phyloP scores from a whole-genome alignment of 1,140 invertebrate species.

The Ruditapes philippinarum region DNA sequence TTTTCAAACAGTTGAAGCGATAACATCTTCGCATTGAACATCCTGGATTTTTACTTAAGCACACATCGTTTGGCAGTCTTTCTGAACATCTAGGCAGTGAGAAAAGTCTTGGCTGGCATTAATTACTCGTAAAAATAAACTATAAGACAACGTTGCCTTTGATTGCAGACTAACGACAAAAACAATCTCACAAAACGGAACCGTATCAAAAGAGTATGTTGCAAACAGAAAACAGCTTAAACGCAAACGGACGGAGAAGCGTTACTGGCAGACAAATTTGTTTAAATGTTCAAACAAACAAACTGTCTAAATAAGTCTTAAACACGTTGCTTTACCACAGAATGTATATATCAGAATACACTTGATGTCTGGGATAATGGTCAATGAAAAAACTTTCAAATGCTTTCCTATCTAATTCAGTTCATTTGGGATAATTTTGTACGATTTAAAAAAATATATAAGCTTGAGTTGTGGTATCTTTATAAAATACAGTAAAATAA shows the following conservation, averaged over 20 bases:
- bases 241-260: neutral
- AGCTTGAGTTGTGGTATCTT: too few species aligned
- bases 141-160: conserved; percentile 37
- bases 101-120: conserved; percentile 31
- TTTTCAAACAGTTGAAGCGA: neutral
- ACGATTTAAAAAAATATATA: too few species aligned
- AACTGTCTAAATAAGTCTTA: conserved; percentile 18
- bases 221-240: conserved; percentile 28
- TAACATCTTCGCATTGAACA: neutral
- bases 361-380: neutral
- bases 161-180: conserved; percentile 46
- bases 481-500: too few species aligned
- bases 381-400: neutral
- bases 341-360: neutral
- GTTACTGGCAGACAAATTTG: conserved; percentile 21
- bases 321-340: neutral
- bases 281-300: conserved; percentile 48
- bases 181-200: conserved; percentile 41
- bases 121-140: conserved; percentile 48
- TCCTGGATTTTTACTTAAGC: conserved; percentile 23
- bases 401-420: too few species aligned
- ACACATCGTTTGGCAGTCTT: conserved; percentile 23
- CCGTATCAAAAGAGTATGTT: conserved; percentile 32
- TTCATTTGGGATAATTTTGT: too few species aligned
- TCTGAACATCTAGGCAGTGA: neutral